These are phyloP conservation scores for Microplitis mediator DNA, from an alignment of 1,140 invertebrate species.

Conservation along the genomic window DNA sequence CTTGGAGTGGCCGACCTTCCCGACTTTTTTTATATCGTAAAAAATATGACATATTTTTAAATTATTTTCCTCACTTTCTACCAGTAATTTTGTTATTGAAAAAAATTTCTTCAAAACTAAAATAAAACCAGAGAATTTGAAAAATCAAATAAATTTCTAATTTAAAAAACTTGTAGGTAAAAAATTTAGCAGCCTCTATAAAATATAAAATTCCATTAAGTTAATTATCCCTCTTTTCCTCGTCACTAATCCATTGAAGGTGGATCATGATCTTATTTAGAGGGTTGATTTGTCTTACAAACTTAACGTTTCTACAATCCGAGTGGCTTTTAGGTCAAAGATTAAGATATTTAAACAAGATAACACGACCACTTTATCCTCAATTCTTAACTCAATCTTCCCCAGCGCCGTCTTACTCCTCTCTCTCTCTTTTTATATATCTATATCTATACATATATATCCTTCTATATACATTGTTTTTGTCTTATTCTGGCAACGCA, in stretches of 20 bases:
- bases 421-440: too few relatives aligned
- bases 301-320: conserved; percentile 15
- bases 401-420: background rate
- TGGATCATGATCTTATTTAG: conserved; percentile 5
- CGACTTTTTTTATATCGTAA: too few relatives aligned
- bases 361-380: conserved; percentile 2
- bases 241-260: conserved; percentile 1
- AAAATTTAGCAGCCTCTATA: too few relatives aligned
- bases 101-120: too few relatives aligned
- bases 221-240: background rate
- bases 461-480: too few relatives aligned
- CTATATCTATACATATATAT: too few relatives aligned
- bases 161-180: background rate
- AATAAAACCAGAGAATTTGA: too few relatives aligned
- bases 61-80: too few relatives aligned
- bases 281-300: conserved; percentile 3
- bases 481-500: background rate
- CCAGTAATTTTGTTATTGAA: too few relatives aligned
- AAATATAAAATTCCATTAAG: background rate
- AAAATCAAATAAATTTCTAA: background rate
- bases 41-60: too few relatives aligned
- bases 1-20: too few relatives aligned
- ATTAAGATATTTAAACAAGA: conserved; percentile 26
- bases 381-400: background rate
- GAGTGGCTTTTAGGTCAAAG: conserved; percentile 7